A percentile compares a stretch with the other conserved stretches of the same genome.
These are phyloP conservation scores for Epirrhoe tristata DNA, from an alignment of 2,888 invertebrate genomes.

Conservation along the genomic window DNA sequence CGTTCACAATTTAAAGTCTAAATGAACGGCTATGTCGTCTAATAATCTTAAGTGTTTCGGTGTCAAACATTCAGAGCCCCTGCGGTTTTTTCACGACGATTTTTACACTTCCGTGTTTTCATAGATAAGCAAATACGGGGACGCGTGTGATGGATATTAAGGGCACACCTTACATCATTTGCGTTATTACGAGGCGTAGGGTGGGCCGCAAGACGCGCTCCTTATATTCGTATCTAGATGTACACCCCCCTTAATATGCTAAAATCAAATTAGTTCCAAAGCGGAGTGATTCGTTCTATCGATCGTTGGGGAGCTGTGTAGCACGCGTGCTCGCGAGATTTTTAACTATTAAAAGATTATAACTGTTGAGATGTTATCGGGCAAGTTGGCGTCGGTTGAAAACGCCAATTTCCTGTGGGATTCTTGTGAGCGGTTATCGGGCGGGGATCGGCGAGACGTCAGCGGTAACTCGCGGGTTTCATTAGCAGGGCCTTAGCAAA, in stretches of 20 bases:
- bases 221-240: constrained; percentile 76
- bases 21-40: constrained; percentile 50
- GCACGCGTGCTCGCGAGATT: constrained; percentile 61
- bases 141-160: constrained; percentile 85
- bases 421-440: constrained; percentile 76
- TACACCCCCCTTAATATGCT: constrained; percentile 83
- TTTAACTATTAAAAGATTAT: constrained; percentile 49
- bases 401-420: constrained; percentile 81
- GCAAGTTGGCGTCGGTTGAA: constrained; percentile 65
- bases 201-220: constrained; percentile 76
- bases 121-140: constrained; percentile 85
- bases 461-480: constrained; percentile 78
- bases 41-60: constrained; percentile 77
- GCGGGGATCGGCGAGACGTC: constrained; percentile 69
- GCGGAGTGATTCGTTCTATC: constrained; percentile 81
- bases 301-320: constrained; percentile 70
- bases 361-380: constrained; percentile 59
- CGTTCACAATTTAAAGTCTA: not conserved
- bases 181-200: constrained; percentile 75
- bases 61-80: constrained; percentile 67
- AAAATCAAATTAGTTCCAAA: constrained; percentile 85
- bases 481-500: constrained; percentile 81
- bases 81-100: constrained; percentile 73
- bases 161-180: constrained; percentile 86
- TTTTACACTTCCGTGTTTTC: constrained; percentile 84